phyloP scores from a whole-genome alignment of 2,888 invertebrate species.

The Oeneis ivallda region DNA sequence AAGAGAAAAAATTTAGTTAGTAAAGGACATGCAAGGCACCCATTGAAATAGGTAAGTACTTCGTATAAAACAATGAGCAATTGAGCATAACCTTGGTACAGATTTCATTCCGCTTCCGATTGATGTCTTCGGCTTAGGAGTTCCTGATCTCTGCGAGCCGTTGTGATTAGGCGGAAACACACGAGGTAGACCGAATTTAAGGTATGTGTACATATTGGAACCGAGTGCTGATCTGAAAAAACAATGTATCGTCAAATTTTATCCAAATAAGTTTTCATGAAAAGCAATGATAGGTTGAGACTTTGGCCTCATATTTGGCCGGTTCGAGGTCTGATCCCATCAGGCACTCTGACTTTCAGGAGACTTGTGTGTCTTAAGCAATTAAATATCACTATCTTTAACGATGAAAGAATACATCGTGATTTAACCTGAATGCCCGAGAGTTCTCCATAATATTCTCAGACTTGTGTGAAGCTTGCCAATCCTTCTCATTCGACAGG shows the following conservation, averaged over 20 bases:
- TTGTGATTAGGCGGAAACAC: constrained; percentile 93
- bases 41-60: background rate
- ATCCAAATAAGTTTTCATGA: too few relatives aligned
- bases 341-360: too few relatives aligned
- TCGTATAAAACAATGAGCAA: background rate
- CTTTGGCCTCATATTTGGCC: too few relatives aligned
- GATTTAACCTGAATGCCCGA: too few relatives aligned
- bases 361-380: too few relatives aligned
- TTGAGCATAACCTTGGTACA: constrained; percentile 61
- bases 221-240: constrained; percentile 88
- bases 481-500: too few relatives aligned
- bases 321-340: too few relatives aligned
- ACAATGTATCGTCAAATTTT: background rate
- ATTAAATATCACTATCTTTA: too few relatives aligned
- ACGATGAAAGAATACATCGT: too few relatives aligned
- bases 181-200: constrained; percentile 95
- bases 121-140: constrained; percentile 81
- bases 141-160: constrained; percentile 86
- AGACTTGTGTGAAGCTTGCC: too few relatives aligned
- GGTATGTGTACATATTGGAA: constrained; percentile 95
- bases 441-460: too few relatives aligned
- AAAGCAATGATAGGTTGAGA: too few relatives aligned
- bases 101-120: constrained; percentile 81
- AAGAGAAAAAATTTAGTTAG: background rate
- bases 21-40: background rate